Evolutionary conservation across 2,888 invertebrate genomes (phyloP), one percentile per base, ranked within the genome.

Genomic region (Quadroppia sp.): DNA sequence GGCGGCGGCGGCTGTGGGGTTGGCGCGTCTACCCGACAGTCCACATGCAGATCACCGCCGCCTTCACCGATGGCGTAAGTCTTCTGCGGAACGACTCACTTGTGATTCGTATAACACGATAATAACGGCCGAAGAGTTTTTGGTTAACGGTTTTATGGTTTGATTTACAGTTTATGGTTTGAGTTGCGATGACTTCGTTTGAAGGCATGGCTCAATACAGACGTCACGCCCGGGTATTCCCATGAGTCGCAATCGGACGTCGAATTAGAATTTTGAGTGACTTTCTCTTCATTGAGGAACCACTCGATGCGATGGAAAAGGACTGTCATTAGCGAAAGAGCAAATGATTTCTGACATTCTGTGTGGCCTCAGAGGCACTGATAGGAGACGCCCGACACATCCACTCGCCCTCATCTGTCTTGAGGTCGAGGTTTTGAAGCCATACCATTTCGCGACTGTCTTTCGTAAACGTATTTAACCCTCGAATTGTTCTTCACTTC

Each of bases 331-430:
- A 3, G n/a, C 6, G 17, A 67, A 53, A 3, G 20, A 1, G 53
- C 74, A 74, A n/a, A n/a, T n/a, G n/a, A n/a, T n/a, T n/a, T n/a
- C n/a, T n/a, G n/a, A n/a, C n/a, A n/a, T n/a, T n/a, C n/a, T n/a
- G n/a, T n/a, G 76, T 0, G 32, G 28, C 17, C 28, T 45, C 23
- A 75, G 76, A n/a, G n/a, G 77, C 48, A 7, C 77, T 73, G 2
- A 75, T 74, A 20, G 76, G 72, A 15, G 92, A 92, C 77, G 94
- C 91, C 83, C 94, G 93, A 82, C 93, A 94, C 84, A 92, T 92
- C 93, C 93, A 94, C 78, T 89, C 88, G 2, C 93, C 93, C 80
- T 93, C 92, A 80, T 94, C 93, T 78, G 91, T 89, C 81, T 92
- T 91, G 75, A 92, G 83, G 50, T 90, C 89, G 61, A 92, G 90